These are phyloP conservation scores for honey bee (Apis mellifera) DNA, from an alignment of 1,140 invertebrate genomes.

Conservation along the genomic window Amel_HAv3.1 CM009932.2:10603501-10604000, in stretches of 20 bases:
- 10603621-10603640: slow-evolving; percentile 71
- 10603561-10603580: too few species aligned
- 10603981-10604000: slow-evolving; percentile 58
- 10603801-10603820: slow-evolving; percentile 75
- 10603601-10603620: slow-evolving; percentile 57
- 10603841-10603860: slow-evolving; percentile 82
- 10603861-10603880: slow-evolving; percentile 77
- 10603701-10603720: slow-evolving; percentile 82
- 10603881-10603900: slow-evolving; percentile 64
- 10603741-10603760: slow-evolving; percentile 73
- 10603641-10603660: slow-evolving; percentile 74
- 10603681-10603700: slow-evolving; percentile 79
- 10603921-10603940: slow-evolving; percentile 74
- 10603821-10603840: slow-evolving; percentile 82
- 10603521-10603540: too few species aligned
- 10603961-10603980: slow-evolving; percentile 62
- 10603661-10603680: too few species aligned
- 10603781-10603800: slow-evolving; percentile 45
- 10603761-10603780: slow-evolving; percentile 18
- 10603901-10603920: slow-evolving; percentile 68
- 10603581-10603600: background rate
- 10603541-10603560: too few species aligned
- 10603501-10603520: background rate
- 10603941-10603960: slow-evolving; percentile 80
- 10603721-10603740: slow-evolving; percentile 82